These are phyloP conservation scores for Drosophila suboccidentalis DNA, from an alignment of 2,888 invertebrate species.

Conservation along the genomic window DNA sequence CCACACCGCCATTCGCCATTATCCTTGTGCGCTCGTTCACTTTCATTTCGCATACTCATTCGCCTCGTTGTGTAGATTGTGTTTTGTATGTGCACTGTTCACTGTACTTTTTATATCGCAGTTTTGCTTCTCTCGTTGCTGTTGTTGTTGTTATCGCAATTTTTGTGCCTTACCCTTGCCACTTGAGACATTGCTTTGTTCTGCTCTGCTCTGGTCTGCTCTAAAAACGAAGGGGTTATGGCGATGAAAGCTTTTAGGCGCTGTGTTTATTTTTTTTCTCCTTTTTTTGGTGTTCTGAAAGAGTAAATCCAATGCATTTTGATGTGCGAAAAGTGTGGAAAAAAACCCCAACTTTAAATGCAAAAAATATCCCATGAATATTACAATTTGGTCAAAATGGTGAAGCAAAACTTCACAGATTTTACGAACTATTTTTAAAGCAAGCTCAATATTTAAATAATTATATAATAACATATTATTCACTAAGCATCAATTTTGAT, in stretches of 20 bases:
- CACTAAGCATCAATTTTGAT: too few relatives aligned
- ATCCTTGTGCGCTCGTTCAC: constrained; percentile 82
- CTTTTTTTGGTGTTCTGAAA: constrained; percentile 25
- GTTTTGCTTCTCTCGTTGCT: constrained; percentile 38
- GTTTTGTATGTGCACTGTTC: constrained; percentile 34
- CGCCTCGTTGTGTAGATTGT: constrained; percentile 38
- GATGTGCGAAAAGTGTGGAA: constrained; percentile 20
- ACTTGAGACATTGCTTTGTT: constrained; percentile 82
- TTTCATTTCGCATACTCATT: constrained; percentile 76
- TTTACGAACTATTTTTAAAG: not conserved
- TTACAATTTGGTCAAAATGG: constrained; percentile 8
- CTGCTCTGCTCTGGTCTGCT: constrained; percentile 17
- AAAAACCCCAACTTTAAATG: constrained; percentile 21
- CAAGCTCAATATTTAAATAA: not conserved
- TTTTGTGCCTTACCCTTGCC: constrained; percentile 78
- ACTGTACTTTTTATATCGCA: constrained; percentile 60
- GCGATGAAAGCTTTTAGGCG: constrained; percentile 72
- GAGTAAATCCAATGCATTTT: constrained; percentile 45
- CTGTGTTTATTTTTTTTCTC: constrained; percentile 24
- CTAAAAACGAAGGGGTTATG: constrained; percentile 69
- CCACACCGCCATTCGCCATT: constrained; percentile 70
- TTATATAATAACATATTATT: too few relatives aligned
- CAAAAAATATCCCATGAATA: constrained; percentile 12
- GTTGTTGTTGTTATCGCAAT: constrained; percentile 60
- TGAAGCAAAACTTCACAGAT: not conserved